Evolutionary conservation across 2,113 vertebrate species (phyloP).

Genomic region (Pluvianellus socialis): DNA sequence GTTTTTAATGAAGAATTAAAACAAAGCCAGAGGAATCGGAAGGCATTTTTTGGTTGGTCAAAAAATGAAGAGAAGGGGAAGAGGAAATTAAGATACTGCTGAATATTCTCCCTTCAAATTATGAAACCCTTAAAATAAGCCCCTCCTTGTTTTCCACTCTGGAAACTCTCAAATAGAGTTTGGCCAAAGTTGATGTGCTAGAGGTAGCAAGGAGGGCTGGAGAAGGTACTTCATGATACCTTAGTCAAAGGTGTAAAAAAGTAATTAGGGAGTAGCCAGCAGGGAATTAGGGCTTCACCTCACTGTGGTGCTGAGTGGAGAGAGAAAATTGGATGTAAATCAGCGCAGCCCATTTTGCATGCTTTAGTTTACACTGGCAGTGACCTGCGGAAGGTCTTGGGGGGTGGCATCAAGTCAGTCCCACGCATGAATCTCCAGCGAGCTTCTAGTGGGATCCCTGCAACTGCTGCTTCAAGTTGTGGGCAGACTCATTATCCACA

Average conservation of each 20-base stretch:
- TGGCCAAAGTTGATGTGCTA: not conserved
- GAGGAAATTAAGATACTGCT: not conserved
- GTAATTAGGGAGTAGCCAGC: not conserved
- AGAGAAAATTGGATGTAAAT: not conserved
- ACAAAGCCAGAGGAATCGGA: not conserved
- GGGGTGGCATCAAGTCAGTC: fast-evolving
- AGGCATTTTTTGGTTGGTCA: not conserved
- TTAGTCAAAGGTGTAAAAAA: not conserved
- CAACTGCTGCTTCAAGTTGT: fast-evolving
- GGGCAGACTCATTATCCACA: not conserved
- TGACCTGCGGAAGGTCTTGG: not conserved
- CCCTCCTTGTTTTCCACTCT: not conserved
- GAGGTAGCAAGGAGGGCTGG: not conserved
- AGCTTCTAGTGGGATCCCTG: not conserved
- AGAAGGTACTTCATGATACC: not conserved
- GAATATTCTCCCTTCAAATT: not conserved
- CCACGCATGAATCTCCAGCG: fast-evolving
- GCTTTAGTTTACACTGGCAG: not conserved
- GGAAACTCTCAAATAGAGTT: not conserved
- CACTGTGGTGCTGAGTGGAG: not conserved
- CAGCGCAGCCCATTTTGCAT: not conserved
- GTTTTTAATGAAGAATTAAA: not conserved
- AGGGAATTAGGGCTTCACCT: not conserved
- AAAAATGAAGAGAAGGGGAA: not conserved
- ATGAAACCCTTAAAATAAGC: not conserved